Evolutionary conservation across 2,797 vertebrate genomes (phyloP).

Genomic region (Artibeus lituratus): DNA sequence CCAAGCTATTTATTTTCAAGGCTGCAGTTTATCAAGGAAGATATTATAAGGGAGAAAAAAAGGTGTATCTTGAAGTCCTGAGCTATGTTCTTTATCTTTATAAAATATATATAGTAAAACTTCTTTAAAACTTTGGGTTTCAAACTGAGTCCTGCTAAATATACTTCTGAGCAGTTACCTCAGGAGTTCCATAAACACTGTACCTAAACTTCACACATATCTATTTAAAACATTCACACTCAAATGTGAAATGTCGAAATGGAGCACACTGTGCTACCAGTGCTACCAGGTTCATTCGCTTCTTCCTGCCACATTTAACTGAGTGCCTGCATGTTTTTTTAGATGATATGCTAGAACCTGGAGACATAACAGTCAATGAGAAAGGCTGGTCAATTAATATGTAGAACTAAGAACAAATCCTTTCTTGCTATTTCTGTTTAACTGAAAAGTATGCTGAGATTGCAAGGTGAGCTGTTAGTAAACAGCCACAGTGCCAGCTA

Average conservation of each 20-base stretch:
- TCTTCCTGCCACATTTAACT: conserved; percentile 19
- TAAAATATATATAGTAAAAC: not conserved
- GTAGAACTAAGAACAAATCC: not conserved
- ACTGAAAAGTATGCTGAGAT: conserved; percentile 20
- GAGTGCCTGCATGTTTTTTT: not conserved
- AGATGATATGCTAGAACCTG: not conserved
- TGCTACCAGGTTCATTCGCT: not conserved
- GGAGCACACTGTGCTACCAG: not conserved
- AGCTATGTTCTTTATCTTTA: not conserved
- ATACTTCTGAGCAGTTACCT: not conserved
- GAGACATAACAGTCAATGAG: not conserved
- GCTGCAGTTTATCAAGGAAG: not conserved
- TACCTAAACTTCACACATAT: not conserved
- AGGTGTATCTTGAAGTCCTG: not conserved
- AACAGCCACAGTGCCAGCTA: not conserved
- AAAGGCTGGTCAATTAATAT: not conserved
- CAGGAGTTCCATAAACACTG: conserved; percentile 7
- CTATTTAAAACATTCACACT: conserved; percentile 27
- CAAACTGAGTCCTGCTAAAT: conserved; percentile 12
- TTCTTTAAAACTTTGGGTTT: conserved; percentile 19
- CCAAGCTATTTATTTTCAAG: conserved; percentile 27
- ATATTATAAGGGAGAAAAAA: not conserved
- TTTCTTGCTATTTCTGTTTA: not conserved
- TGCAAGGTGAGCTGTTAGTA: not conserved
- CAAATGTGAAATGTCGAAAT: not conserved